These are phyloP conservation scores for Sebastes minor DNA, from an alignment of 2,797 vertebrate genomes.

Conservation along the genomic window DNA sequence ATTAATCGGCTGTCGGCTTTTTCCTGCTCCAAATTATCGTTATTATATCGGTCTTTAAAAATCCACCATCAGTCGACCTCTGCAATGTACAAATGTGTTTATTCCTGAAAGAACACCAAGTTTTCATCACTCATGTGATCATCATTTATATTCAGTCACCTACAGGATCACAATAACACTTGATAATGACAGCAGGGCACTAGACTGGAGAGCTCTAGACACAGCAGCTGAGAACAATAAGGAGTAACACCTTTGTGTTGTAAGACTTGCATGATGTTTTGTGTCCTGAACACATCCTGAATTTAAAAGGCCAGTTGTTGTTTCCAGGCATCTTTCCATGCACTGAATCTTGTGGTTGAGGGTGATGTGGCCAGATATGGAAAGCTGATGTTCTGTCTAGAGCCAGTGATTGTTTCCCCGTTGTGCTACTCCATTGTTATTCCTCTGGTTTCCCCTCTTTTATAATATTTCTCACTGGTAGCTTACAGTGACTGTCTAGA, in stretches of 20 bases:
- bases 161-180: not conserved
- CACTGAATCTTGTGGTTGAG: constrained; percentile 20
- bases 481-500: constrained; percentile 23
- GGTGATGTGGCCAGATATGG: constrained; percentile 23
- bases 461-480: constrained; percentile 11
- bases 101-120: not conserved
- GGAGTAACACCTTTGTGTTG: not conserved
- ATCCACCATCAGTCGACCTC: no score
- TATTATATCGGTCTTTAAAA: no score
- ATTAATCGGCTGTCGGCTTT: no score
- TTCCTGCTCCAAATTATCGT: no score
- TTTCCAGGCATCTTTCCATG: constrained; percentile 7
- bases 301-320: constrained; percentile 18
- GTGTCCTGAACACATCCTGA: not conserved
- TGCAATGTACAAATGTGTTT: not conserved
- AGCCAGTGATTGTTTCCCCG: constrained; percentile 33
- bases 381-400: constrained; percentile 18
- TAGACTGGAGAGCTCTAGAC: not conserved
- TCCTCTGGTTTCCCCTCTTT: constrained; percentile 20
- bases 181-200: not conserved
- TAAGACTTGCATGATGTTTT: not conserved
- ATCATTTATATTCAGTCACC: constrained; percentile 1
- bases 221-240: not conserved
- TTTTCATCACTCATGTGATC: not conserved
- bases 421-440: constrained; percentile 32